Percentiles rank a stretch among this genome's conserved stretches.
phyloP scores from a whole-genome alignment of 2,888 invertebrate species.

The Melinaea marsaeus region DNA sequence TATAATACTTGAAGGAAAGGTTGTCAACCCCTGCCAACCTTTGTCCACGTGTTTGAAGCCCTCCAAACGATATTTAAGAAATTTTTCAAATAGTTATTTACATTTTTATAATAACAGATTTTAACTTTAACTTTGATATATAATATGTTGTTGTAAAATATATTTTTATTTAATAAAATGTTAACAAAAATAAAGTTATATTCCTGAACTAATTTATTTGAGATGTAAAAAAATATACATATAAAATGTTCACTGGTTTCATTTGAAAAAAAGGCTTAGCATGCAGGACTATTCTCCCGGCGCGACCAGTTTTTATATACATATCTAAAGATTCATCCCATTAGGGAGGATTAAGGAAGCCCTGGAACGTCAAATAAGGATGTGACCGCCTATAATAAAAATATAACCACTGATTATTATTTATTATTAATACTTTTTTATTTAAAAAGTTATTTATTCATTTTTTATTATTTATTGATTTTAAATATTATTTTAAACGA shows the following conservation, averaged over 20 bases:
- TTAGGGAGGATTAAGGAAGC: slow-evolving; percentile 67
- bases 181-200: too few relatives aligned
- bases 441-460: too few relatives aligned
- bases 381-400: slow-evolving; percentile 32
- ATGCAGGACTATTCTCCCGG: slow-evolving; percentile 16
- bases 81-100: not conserved
- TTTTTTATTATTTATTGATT: too few relatives aligned
- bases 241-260: not conserved
- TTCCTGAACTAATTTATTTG: too few relatives aligned
- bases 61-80: not conserved
- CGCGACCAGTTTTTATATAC: slow-evolving; percentile 60
- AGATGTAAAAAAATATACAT: too few relatives aligned
- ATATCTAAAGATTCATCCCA: slow-evolving; percentile 61
- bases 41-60: slow-evolving; percentile 33
- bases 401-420: too few relatives aligned
- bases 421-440: too few relatives aligned
- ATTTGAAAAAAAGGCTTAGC: slow-evolving; percentile 14
- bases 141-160: too few relatives aligned
- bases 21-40: slow-evolving; percentile 51
- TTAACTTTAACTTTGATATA: too few relatives aligned
- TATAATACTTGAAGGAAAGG: slow-evolving; percentile 14
- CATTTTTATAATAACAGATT: too few relatives aligned
- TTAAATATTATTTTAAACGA: too few relatives aligned
- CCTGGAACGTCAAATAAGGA: slow-evolving; percentile 58
- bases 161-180: too few relatives aligned